Conservation (phyloP, 2,888 invertebrate genomes). For the Agrotis clavis region DNA sequence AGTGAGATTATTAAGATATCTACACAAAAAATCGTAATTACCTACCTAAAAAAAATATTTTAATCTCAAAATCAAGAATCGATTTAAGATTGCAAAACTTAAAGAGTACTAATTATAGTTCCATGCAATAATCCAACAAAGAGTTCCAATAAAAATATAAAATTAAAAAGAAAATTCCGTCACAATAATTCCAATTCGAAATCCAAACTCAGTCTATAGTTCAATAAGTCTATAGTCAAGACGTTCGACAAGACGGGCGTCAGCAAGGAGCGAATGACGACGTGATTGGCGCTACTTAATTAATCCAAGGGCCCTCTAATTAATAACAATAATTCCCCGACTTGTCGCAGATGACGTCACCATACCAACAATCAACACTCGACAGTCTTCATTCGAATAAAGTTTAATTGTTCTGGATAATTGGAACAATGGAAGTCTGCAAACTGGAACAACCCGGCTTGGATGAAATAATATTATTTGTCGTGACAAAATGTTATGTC, state of each 20-base stretch:
- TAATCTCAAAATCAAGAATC: neutral
- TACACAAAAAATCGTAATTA: too few relatives aligned
- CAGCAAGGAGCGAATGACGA: conserved; percentile 82
- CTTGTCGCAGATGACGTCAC: conserved; percentile 86
- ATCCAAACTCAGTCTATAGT: conserved; percentile 58
- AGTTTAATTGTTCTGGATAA: conserved; percentile 76
- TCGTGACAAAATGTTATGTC: conserved; percentile 58
- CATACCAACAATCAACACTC: conserved; percentile 66
- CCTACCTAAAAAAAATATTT: too few relatives aligned
- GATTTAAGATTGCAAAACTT: too few relatives aligned
- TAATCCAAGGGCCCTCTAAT: conserved; percentile 89
- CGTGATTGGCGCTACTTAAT: conserved; percentile 90
- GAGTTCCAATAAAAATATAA: neutral
- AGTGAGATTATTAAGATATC: too few relatives aligned
- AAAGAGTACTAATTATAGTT: too few relatives aligned
- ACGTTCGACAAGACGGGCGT: conserved; percentile 86
- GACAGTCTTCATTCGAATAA: conserved; percentile 75
- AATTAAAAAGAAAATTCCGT: neutral
- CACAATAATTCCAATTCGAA: conserved; percentile 4
- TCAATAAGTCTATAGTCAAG: conserved; percentile 83
- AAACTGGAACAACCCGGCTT: conserved; percentile 61
- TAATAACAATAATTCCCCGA: conserved; percentile 89
- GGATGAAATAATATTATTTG: conserved; percentile 61
- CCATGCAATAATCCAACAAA: neutral
- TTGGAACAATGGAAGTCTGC: conserved; percentile 68